Evolutionary conservation across 2,888 invertebrate genomes (phyloP).

Genomic region (Polyommatus icarus): DNA sequence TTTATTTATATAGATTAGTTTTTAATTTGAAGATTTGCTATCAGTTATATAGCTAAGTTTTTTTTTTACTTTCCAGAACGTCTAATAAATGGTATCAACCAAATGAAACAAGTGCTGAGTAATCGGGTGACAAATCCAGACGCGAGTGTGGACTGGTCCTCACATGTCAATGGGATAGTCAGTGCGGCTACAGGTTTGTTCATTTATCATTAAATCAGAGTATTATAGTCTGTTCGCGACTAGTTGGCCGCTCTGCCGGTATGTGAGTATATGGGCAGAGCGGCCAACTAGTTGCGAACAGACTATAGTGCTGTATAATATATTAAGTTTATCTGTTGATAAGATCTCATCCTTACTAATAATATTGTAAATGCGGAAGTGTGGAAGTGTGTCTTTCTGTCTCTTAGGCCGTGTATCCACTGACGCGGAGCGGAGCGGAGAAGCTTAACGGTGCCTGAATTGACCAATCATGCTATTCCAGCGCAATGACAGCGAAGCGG

Average conservation of each 20-base stretch:
- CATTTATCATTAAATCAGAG: constrained; percentile 19
- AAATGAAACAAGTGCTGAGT: constrained; percentile 87
- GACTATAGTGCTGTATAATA: background rate
- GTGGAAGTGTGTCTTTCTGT: too few relatives aligned
- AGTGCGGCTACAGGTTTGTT: constrained; percentile 85
- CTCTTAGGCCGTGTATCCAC: too few relatives aligned
- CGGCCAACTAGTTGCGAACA: too few relatives aligned
- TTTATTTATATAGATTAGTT: too few relatives aligned
- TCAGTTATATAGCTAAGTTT: background rate
- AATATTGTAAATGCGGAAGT: too few relatives aligned
- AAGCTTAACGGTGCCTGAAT: too few relatives aligned
- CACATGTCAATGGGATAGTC: constrained; percentile 85
- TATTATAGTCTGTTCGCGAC: too few relatives aligned
- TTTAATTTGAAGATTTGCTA: background rate
- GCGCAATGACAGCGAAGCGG: too few relatives aligned
- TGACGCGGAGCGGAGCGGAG: too few relatives aligned
- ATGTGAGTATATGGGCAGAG: too few relatives aligned
- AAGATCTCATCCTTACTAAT: background rate
- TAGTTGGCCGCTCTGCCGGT: too few relatives aligned
- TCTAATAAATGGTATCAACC: constrained; percentile 87
- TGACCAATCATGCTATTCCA: too few relatives aligned
- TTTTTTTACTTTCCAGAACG: constrained; percentile 81
- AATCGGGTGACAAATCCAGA: constrained; percentile 83
- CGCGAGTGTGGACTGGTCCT: constrained; percentile 81
- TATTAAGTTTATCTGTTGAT: background rate